These are phyloP conservation scores for Grammomys surdaster DNA, from an alignment of 2,113 vertebrate species.

Conservation along the genomic window DNA sequence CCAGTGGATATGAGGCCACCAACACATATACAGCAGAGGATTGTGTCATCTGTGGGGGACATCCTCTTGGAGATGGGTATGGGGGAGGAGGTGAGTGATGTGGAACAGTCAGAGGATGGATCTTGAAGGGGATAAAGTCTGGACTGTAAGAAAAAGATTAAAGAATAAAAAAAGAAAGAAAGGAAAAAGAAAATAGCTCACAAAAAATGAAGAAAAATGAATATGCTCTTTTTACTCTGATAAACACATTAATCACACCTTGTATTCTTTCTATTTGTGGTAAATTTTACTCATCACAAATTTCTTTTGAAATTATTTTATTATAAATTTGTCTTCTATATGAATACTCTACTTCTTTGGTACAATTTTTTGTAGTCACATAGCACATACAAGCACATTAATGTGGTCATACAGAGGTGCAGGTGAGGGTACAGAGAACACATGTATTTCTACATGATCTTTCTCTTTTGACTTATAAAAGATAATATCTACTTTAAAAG, in stretches of 20 bases:
- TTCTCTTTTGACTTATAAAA: neutral
- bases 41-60: too few relatives aligned
- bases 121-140: too few relatives aligned
- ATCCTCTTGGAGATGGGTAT: too few relatives aligned
- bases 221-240: neutral
- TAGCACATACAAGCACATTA: neutral
- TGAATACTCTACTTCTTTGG: neutral
- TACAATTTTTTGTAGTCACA: neutral
- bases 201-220: too few relatives aligned
- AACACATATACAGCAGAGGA: too few relatives aligned
- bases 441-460: neutral
- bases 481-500: neutral
- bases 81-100: too few relatives aligned
- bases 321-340: neutral
- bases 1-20: too few relatives aligned
- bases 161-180: too few relatives aligned
- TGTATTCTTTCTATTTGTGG: neutral
- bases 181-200: too few relatives aligned
- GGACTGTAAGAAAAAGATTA: too few relatives aligned
- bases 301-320: neutral
- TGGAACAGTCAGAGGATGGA: too few relatives aligned
- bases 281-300: neutral
- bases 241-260: neutral
- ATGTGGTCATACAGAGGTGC: accelerated
- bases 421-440: accelerated